Percentiles rank a stretch among this genome's conserved stretches.
Conservation (phyloP, 2,113 vertebrate species). For the Myotis lucifugus region DNA sequence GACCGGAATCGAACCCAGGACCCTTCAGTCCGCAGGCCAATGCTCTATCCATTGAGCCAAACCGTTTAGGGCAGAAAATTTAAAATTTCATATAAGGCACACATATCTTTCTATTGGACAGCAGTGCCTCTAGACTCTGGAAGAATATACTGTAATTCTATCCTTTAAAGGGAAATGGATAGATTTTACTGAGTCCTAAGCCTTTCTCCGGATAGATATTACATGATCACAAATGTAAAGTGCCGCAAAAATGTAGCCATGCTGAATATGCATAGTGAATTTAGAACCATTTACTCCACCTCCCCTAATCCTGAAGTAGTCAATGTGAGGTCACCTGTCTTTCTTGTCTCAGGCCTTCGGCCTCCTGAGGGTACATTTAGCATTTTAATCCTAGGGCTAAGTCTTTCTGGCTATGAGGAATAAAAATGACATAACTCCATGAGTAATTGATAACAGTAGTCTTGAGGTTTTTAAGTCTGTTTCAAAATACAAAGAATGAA, state of each 20-base stretch:
- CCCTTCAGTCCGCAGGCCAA: no score
- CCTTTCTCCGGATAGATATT: background rate
- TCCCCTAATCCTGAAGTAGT: background rate
- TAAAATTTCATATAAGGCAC: background rate
- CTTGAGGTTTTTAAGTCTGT: background rate
- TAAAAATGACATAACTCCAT: background rate
- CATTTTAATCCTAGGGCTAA: background rate
- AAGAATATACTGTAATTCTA: background rate
- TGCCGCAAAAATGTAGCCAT: background rate
- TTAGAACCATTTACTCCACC: background rate
- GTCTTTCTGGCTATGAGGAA: background rate
- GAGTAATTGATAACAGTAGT: background rate
- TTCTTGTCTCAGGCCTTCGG: background rate
- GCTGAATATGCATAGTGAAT: background rate
- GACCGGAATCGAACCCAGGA: no score
- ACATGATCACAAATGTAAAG: background rate
- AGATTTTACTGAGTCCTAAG: background rate
- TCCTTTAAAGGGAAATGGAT: background rate
- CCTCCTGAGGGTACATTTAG: background rate
- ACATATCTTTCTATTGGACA: background rate
- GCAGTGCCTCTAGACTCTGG: background rate
- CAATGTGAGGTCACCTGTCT: background rate
- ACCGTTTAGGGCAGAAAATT: no score
- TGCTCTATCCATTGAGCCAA: no score
- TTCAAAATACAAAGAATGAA: background rate